Evolutionary conservation across 53 echinoderm and acorn worm genomes (phyloP).

Genomic region (Henricia sp.): DNA sequence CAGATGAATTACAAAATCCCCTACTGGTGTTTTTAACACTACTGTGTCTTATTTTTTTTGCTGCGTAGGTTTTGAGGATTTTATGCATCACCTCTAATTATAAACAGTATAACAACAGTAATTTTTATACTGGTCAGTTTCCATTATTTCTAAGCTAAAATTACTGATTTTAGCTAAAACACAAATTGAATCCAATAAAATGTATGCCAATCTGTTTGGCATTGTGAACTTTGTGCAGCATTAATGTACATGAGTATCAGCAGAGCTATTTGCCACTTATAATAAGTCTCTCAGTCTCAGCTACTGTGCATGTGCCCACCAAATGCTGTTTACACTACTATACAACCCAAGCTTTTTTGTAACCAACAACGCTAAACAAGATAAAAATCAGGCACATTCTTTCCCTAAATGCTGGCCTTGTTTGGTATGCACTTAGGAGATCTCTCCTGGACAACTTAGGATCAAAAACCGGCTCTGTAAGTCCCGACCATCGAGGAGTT

Average conservation of each 20-base stretch:
- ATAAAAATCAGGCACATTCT: slow-evolving; percentile 43
- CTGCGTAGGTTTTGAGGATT: no score
- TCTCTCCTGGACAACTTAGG: slow-evolving; percentile 24
- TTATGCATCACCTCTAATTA: no score
- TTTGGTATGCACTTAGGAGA: slow-evolving; percentile 38
- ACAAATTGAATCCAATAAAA: background rate
- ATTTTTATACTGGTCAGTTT: no score
- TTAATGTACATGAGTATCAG: slow-evolving; percentile 4
- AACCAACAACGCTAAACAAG: slow-evolving; percentile 37
- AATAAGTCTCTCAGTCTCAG: background rate
- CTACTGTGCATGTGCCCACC: slow-evolving; percentile 8
- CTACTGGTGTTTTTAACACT: no score
- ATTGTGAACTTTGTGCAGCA: background rate
- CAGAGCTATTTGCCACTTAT: background rate
- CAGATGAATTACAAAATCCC: no score
- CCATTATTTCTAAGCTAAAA: no score
- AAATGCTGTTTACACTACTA: background rate
- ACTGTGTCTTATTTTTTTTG: no score
- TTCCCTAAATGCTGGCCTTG: slow-evolving; percentile 34
- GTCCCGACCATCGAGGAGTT: slow-evolving; percentile 26
- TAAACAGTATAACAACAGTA: no score
- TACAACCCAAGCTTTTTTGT: slow-evolving; percentile 20
- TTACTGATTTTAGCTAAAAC: no score
- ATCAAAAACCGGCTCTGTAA: slow-evolving; percentile 47
- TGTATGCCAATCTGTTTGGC: background rate